Base-by-base conservation (phyloP, 1,140 invertebrate species). In the Drosophila nannoptera region DNA sequence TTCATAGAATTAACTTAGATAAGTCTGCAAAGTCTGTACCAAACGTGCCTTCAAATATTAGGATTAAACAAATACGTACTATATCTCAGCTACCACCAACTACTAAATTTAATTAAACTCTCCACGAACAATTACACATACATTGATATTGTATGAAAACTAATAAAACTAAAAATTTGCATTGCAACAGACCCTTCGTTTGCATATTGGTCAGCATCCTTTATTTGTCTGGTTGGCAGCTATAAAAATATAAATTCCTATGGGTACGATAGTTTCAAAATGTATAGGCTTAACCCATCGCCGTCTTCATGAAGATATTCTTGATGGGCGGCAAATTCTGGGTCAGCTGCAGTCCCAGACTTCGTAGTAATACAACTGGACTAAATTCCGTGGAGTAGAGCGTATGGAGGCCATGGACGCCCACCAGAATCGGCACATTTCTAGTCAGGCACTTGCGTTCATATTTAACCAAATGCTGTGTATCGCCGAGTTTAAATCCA, bases 401-500 rank as follows among this genome's bases (percentile, higher is more conserved):
- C 42, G 94, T 91, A 75, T 99, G 95, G 22, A 99, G 90, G 6
- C 93, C 93, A 90, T 99, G 97, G 5, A 98, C 94, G 2, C 94
- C 94, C 0, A 95, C 81, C 93, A 98, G 95, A 0, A 96, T 95
- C 4, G 97, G 95, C 14, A 99, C 90, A 90, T 98, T 98, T 78
- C 96, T 93, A 33, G 94, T 90, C 88, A 99, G 97, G 38, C 97
- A 90, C 56, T 91, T 76, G 0, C 93, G 95, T 90, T 99, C 97
- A 88, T 99, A 99, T 70, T 94, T 92, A 36, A 92, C 84, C 12
- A 99, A 90, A 90, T 94, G 93, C n/a, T 90, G 90, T 65, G 91
- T 87, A 83, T 93, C 91, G 31, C 92, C 94, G 50, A 96, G 90
- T 82, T 93, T 92, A 48, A 92, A 92, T 7, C 98, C 98, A 72